phyloP scores from a whole-genome alignment of 2,797 vertebrate genomes.

The Apogon talboti region DNA sequence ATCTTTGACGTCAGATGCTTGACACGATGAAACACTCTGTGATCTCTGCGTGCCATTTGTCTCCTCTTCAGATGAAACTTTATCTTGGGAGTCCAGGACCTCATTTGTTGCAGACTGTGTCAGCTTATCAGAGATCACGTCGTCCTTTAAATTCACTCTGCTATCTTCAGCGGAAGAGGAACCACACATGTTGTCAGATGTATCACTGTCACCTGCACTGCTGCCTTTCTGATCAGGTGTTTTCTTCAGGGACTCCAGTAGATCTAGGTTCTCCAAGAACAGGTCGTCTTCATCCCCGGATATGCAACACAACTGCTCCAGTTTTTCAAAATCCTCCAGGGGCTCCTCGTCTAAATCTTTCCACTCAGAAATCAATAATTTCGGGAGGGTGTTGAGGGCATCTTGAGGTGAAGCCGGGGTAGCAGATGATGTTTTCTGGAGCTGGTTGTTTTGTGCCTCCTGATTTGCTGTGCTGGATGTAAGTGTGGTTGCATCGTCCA shows the following conservation, averaged over 20 bases:
- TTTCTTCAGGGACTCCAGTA: slow-evolving; percentile 86
- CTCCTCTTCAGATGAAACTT: slow-evolving; percentile 54
- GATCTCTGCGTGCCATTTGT: slow-evolving; percentile 47
- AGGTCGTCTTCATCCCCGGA: slow-evolving; percentile 86
- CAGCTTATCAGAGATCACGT: slow-evolving; percentile 32
- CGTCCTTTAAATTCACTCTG: slow-evolving; percentile 54
- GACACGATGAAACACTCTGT: slow-evolving; percentile 32
- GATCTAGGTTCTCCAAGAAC: slow-evolving; percentile 84
- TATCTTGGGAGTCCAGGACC: slow-evolving; percentile 48
- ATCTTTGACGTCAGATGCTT: slow-evolving; percentile 75
- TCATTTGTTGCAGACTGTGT: slow-evolving; percentile 28
- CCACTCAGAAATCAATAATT: slow-evolving; percentile 88
- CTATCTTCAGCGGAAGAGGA: slow-evolving; percentile 43
- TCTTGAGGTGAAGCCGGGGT: slow-evolving; percentile 64
- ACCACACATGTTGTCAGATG: slow-evolving; percentile 33
- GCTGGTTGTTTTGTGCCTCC: slow-evolving; percentile 53
- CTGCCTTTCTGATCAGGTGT: slow-evolving; percentile 69
- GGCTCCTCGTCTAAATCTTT: slow-evolving; percentile 87
- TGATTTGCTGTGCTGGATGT: slow-evolving; percentile 49
- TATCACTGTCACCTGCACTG: slow-evolving; percentile 25
- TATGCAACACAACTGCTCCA: slow-evolving; percentile 86
- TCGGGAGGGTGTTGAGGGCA: slow-evolving; percentile 81
- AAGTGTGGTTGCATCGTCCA: slow-evolving; percentile 58
- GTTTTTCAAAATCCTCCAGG: slow-evolving; percentile 87
- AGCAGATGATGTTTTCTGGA: slow-evolving; percentile 54